Evolutionary conservation across 2,797 vertebrate species (phyloP), one percentile per base, ranked within the genome.

Genomic region (Euthynnus affinis): DNA sequence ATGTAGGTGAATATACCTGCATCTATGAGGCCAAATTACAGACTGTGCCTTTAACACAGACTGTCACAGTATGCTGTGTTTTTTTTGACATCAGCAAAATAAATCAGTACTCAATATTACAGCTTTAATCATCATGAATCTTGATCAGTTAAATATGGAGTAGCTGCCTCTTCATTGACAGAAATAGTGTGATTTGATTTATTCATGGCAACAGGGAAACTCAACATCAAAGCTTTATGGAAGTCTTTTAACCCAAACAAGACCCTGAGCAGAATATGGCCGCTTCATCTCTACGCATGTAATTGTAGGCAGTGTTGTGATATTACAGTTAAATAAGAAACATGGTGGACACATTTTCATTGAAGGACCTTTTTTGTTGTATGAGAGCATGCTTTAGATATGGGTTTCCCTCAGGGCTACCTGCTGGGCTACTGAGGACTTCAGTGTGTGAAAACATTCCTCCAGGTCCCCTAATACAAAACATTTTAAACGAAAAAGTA

Each of bases 181-280:
- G 52, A 65, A 71, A 78, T 44, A 34, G 29, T 76, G 60, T 64
- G 61, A 72, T 76, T 76, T 83, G 27, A 81, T 78, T 87, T 86
- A 87, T 87, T 85, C 44, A 88, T 75, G 62, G 53, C 15, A 80
- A 86, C 83, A 87, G 51, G 71, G 55, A 85, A 89, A 82, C 56
- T 82, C 74, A 82, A 13, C 78, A 77, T 84, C 76, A 89, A 87
- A 87, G 65, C 79, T 85, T 83, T 65, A 82, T 75, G 51, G 63
- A n/a, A 65, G 51, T 67, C 22, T 66, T 27, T 70, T 53, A 70
- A 81, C 63, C 55, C 56, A 64, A 74, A 76, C 32, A 59, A 71
- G 69, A 82, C 51, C 23, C 8, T 9, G 22, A 60, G 27, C 29
- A 64, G 15, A 57, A 52, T n/a, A 27, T 9, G 20, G 56, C 51